Conservation (phyloP, 2,797 vertebrate genomes). For the Chromobotia macracanthus region DNA sequence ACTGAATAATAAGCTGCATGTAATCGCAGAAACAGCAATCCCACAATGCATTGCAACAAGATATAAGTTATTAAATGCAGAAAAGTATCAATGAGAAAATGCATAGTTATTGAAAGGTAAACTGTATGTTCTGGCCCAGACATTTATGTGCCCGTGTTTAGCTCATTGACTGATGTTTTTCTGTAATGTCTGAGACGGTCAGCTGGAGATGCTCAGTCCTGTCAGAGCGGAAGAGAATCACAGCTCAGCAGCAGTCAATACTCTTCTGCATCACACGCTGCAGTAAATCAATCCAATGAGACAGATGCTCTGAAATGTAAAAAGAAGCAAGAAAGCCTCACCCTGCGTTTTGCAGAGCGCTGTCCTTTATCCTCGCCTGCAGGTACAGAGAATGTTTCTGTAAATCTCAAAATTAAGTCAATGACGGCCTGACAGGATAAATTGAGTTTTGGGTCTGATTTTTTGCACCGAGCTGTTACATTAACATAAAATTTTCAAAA, state of each 20-base stretch:
- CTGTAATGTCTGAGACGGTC: constrained; percentile 61
- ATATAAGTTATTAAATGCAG: not conserved
- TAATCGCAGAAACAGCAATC: too few relatives aligned
- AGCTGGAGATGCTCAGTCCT: too few relatives aligned
- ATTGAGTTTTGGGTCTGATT: constrained; percentile 73
- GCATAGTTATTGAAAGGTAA: constrained; percentile 31
- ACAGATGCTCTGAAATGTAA: constrained; percentile 72
- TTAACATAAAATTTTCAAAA: constrained; percentile 75
- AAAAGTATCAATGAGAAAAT: too few relatives aligned
- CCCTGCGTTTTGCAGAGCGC: constrained; percentile 60
- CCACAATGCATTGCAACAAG: not conserved
- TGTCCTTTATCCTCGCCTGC: constrained; percentile 54
- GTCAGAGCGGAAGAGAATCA: too few relatives aligned
- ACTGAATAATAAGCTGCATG: too few relatives aligned
- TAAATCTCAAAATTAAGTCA: constrained; percentile 73
- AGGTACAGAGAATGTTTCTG: constrained; percentile 57
- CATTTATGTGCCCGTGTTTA: constrained; percentile 43
- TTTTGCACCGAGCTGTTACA: constrained; percentile 70
- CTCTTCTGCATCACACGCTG: constrained; percentile 69
- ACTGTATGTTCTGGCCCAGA: constrained; percentile 14
- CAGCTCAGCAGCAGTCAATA: constrained; percentile 78
- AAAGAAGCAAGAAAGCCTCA: constrained; percentile 63
- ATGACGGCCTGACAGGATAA: constrained; percentile 68
- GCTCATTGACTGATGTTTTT: constrained; percentile 56
- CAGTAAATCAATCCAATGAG: constrained; percentile 81